Percentiles rank a stretch among this genome's conserved stretches.
These are phyloP conservation scores for Dryomyza anilis DNA, from an alignment of 2,888 invertebrate genomes.

Conservation along the genomic window DNA sequence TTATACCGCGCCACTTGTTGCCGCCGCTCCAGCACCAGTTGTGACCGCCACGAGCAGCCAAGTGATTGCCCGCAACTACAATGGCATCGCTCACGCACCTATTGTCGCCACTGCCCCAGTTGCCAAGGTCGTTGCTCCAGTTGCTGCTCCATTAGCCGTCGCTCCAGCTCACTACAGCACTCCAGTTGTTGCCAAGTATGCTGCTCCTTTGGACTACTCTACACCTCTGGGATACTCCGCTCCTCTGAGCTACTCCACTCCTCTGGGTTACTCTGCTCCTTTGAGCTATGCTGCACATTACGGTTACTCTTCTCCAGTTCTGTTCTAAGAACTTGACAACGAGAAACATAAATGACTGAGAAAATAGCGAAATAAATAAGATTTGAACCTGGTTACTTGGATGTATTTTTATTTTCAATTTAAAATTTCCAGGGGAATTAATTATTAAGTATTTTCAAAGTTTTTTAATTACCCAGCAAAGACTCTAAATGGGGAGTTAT, in stretches of 20 bases:
- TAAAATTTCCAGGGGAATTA: too few relatives aligned
- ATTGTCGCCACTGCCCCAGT: conserved; percentile 37
- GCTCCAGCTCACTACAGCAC: conserved; percentile 29
- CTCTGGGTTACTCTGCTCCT: conserved; percentile 52
- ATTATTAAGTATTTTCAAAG: too few relatives aligned
- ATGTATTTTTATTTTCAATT: too few relatives aligned
- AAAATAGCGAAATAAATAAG: too few relatives aligned
- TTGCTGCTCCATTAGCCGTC: conserved; percentile 22
- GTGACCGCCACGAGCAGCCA: conserved; percentile 51
- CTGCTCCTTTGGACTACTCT: conserved; percentile 36
- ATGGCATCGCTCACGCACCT: conserved; percentile 49
- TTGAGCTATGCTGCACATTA: conserved; percentile 44
- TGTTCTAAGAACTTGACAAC: background rate
- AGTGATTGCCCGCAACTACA: conserved; percentile 45
- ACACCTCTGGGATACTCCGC: conserved; percentile 29
- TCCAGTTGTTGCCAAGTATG: conserved; percentile 32
- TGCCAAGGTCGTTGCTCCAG: conserved; percentile 25
- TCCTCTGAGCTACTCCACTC: conserved; percentile 19
- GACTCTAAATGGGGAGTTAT: too few relatives aligned
- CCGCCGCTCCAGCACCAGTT: conserved; percentile 44
- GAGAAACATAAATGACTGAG: too few relatives aligned
- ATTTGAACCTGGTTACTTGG: too few relatives aligned
- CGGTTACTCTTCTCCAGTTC: background rate
- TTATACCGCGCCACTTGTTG: conserved; percentile 27
- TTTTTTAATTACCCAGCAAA: too few relatives aligned